phyloP scores from a whole-genome alignment of 1,140 invertebrate genomes.

The Lordiphosa clarofinis region DNA sequence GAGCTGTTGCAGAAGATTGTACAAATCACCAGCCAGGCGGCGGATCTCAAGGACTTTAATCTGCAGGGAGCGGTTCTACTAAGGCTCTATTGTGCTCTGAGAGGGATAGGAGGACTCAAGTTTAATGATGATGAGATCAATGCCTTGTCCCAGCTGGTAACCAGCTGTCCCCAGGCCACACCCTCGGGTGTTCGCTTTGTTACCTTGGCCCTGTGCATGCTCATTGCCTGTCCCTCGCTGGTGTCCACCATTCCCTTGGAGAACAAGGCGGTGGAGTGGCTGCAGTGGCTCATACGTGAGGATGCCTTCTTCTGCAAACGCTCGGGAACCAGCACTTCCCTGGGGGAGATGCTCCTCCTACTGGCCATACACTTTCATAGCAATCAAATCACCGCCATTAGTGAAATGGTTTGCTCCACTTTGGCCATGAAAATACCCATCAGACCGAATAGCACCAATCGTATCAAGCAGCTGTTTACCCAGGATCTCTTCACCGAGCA shows the following conservation, averaged over 20 bases:
- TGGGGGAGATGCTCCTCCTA: slow-evolving; percentile 97
- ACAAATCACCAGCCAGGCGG: slow-evolving; percentile 81
- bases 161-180: slow-evolving; percentile 92
- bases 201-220: slow-evolving; percentile 95
- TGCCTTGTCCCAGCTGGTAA: slow-evolving; percentile 90
- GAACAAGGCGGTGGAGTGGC: slow-evolving; percentile 94
- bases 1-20: slow-evolving; percentile 87
- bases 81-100: slow-evolving; percentile 93
- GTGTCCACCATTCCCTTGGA: slow-evolving; percentile 90
- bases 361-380: slow-evolving; percentile 99
- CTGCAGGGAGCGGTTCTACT: slow-evolving; percentile 90
- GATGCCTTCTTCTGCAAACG: slow-evolving; percentile 92
- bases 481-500: slow-evolving; percentile 99
- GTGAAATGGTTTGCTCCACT: slow-evolving; percentile 95
- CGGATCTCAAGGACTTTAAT: slow-evolving; percentile 82
- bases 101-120: slow-evolving; percentile 95
- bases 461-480: slow-evolving; percentile 97
- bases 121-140: slow-evolving; percentile 96
- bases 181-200: slow-evolving; percentile 95
- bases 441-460: slow-evolving; percentile 92
- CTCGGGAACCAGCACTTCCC: slow-evolving; percentile 89
- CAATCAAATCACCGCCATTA: slow-evolving; percentile 94
- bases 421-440: slow-evolving; percentile 97
- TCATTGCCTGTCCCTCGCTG: slow-evolving; percentile 95
- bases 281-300: slow-evolving; percentile 94